These are phyloP conservation scores for Apotomis betuletana DNA, from an alignment of 2,888 invertebrate genomes.

Conservation along the genomic window DNA sequence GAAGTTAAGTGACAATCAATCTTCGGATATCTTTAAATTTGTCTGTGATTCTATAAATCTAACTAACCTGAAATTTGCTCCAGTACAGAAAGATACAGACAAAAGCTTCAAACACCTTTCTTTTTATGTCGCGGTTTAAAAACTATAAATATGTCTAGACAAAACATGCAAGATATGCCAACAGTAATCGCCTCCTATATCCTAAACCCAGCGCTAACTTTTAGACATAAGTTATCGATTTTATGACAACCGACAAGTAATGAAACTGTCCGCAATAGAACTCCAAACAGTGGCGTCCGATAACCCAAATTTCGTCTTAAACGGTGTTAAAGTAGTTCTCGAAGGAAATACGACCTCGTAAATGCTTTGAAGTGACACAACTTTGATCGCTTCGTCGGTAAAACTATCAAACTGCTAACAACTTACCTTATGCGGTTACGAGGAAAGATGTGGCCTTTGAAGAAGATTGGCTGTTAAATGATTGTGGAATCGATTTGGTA, in stretches of 20 bases:
- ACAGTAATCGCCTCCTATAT: not conserved
- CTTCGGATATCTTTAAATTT: too few relatives aligned
- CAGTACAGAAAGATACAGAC: too few relatives aligned
- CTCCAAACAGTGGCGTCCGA: not conserved
- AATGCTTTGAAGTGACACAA: slow-evolving; percentile 43
- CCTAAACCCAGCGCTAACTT: not conserved
- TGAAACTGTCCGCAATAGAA: slow-evolving; percentile 20
- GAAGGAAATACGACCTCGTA: slow-evolving; percentile 31
- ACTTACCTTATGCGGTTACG: slow-evolving; percentile 7
- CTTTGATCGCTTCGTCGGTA: slow-evolving; percentile 41
- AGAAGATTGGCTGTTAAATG: slow-evolving; percentile 35
- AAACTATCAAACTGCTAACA: slow-evolving; percentile 30
- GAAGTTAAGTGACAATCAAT: too few relatives aligned
- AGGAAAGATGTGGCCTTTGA: slow-evolving; percentile 33
- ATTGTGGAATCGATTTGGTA: slow-evolving; percentile 41
- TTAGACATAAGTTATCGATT: slow-evolving; percentile 18
- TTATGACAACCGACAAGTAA: slow-evolving; percentile 1
- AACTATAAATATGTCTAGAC: not conserved
- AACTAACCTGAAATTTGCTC: too few relatives aligned
- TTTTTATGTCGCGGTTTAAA: too few relatives aligned
- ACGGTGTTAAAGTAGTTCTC: slow-evolving; percentile 27
- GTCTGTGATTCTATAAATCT: too few relatives aligned
- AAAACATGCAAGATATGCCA: not conserved
- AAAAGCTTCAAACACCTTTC: too few relatives aligned
- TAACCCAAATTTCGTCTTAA: slow-evolving; percentile 28